These are phyloP conservation scores for Copidosoma floridanum DNA, from an alignment of 1,140 invertebrate genomes.

Conservation along the genomic window DNA sequence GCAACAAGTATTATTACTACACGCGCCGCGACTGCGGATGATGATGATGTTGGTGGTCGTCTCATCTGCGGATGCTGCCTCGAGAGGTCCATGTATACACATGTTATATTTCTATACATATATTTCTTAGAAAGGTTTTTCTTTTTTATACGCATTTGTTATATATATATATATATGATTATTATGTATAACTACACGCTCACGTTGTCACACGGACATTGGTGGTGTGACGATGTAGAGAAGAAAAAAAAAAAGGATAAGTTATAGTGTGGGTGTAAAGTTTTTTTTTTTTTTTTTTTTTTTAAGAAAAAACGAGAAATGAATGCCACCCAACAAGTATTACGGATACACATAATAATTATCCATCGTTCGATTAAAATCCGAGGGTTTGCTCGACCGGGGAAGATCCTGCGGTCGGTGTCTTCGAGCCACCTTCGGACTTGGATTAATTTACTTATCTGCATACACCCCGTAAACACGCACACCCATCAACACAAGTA, in stretches of 20 bases:
- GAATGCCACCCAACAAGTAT: not conserved
- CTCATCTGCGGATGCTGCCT: too few relatives aligned
- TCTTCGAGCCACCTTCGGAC: slow-evolving; percentile 14
- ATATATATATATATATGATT: slow-evolving; percentile 36
- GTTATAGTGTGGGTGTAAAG: too few relatives aligned
- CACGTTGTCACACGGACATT: too few relatives aligned
- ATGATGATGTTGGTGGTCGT: too few relatives aligned
- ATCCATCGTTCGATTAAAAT: slow-evolving; percentile 19
- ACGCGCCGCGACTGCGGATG: too few relatives aligned
- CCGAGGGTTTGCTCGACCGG: slow-evolving; percentile 18
- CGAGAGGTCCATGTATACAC: too few relatives aligned
- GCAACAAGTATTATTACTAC: not conserved
- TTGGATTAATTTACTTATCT: too few relatives aligned
- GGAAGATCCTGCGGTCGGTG: not conserved
- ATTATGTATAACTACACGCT: slow-evolving; percentile 31
- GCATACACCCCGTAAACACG: too few relatives aligned
- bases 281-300: too few relatives aligned
- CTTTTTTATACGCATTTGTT: slow-evolving; percentile 34
- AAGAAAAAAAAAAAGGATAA: not conserved
- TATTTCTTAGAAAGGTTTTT: slow-evolving; percentile 24
- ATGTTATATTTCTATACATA: slow-evolving; percentile 25
- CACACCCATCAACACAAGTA: too few relatives aligned
- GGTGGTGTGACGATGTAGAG: too few relatives aligned
- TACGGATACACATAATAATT: too few relatives aligned
- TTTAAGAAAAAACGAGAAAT: not conserved